Conservation (phyloP, 2,888 invertebrate genomes). For the Anoncus sp. region DNA sequence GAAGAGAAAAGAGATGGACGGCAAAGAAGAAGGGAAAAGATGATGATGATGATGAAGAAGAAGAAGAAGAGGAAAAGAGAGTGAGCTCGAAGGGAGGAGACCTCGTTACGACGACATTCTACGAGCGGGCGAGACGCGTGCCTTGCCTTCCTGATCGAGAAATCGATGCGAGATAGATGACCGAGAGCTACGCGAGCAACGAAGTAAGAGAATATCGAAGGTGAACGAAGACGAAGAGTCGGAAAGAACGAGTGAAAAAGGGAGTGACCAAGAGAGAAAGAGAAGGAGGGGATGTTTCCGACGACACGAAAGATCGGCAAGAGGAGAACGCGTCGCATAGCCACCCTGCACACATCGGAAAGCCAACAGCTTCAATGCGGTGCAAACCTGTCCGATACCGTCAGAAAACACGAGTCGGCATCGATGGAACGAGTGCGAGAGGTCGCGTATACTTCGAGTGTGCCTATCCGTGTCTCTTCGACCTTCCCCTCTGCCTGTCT, state of each 20-base stretch:
- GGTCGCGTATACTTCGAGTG: constrained; percentile 62
- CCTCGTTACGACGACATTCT: constrained; percentile 83
- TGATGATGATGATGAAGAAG: constrained; percentile 31
- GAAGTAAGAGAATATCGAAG: constrained; percentile 37
- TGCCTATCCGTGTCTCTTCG: constrained; percentile 52
- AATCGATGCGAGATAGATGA: constrained; percentile 69
- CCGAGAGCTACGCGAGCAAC: constrained; percentile 47
- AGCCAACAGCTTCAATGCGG: constrained; percentile 50
- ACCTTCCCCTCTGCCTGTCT: constrained; percentile 10
- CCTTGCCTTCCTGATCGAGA: constrained; percentile 82
- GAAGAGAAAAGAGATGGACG: constrained; percentile 12
- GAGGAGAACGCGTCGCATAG: constrained; percentile 39
- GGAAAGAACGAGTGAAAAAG: constrained; percentile 32
- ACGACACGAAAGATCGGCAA: constrained; percentile 61
- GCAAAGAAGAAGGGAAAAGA: constrained; percentile 14
- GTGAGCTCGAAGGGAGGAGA: constrained; percentile 69
- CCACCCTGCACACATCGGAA: constrained; percentile 59
- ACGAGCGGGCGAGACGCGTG: constrained; percentile 81
- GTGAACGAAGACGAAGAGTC: constrained; percentile 66
- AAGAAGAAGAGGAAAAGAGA: constrained; percentile 58
- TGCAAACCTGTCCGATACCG: constrained; percentile 65
- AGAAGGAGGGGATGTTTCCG: constrained; percentile 57
- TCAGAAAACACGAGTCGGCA: constrained; percentile 69
- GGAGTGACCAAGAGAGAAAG: constrained; percentile 53
- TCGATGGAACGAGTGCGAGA: constrained; percentile 62